Evolutionary conservation across 2,113 vertebrate species (phyloP).

Genomic region (Sebastes schlegelii): DNA sequence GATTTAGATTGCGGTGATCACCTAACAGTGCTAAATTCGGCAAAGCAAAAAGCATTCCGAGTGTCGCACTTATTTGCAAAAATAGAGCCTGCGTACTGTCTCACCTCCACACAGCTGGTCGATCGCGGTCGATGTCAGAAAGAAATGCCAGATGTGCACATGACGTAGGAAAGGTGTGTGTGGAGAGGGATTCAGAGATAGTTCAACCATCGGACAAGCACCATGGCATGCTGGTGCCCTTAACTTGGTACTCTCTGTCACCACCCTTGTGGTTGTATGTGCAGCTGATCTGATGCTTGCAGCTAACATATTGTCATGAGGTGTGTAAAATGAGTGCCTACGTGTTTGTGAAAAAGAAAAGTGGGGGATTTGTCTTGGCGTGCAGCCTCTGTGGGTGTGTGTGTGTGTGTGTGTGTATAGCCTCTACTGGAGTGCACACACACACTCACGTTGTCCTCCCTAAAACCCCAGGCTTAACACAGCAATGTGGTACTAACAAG

Average conservation of each 20-base stretch:
- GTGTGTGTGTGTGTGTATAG: conserved; percentile 3
- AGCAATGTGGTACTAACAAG: conserved; percentile 61
- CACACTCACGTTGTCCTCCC: conserved; percentile 18
- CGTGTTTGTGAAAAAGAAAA: conserved; percentile 41
- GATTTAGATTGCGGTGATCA: background rate
- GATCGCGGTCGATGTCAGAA: background rate
- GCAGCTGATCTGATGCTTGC: background rate
- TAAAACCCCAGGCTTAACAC: conserved; percentile 40
- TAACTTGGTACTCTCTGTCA: background rate
- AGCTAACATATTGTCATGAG: conserved; percentile 25
- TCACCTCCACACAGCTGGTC: background rate
- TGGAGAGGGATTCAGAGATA: background rate
- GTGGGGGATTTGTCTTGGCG: conserved; percentile 57
- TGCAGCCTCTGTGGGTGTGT: conserved; percentile 19
- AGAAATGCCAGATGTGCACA: background rate
- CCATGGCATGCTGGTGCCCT: background rate
- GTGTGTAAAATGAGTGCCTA: conserved; percentile 19
- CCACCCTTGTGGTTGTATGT: conserved; percentile 12
- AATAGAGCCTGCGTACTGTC: background rate
- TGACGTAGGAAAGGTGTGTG: background rate
- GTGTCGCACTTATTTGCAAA: background rate
- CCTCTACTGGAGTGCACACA: background rate
- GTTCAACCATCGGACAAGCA: background rate
- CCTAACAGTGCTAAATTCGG: background rate
- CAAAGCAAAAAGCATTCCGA: background rate